Conservation (phyloP, 2,888 invertebrate genomes). For the Myathropa florea region DNA sequence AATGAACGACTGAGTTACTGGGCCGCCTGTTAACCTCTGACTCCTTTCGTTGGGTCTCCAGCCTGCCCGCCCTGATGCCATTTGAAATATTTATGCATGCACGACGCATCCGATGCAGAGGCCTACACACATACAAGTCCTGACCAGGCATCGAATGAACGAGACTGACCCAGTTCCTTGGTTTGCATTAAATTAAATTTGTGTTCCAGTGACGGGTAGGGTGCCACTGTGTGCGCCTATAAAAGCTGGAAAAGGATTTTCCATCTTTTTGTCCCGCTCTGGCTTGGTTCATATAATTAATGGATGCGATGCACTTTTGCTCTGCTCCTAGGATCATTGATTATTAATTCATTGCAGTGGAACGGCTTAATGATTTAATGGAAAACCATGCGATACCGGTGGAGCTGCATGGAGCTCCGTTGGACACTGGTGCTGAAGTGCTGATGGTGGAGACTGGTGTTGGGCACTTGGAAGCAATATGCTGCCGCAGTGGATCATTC, state of each 20-base stretch:
- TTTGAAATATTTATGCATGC: slow-evolving; percentile 48
- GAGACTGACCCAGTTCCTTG: slow-evolving; percentile 45
- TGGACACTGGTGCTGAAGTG: neutral
- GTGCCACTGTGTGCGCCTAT: neutral
- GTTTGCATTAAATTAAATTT: slow-evolving; percentile 59
- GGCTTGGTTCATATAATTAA: slow-evolving; percentile 42
- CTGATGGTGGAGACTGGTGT: neutral
- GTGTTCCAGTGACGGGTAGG: neutral
- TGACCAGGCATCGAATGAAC: neutral
- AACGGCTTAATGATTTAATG: slow-evolving; percentile 62
- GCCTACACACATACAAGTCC: slow-evolving; percentile 1
- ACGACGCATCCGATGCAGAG: slow-evolving; percentile 10
- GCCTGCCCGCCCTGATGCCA: neutral
- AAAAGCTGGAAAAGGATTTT: neutral
- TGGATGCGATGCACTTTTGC: slow-evolving; percentile 53
- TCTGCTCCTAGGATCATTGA: slow-evolving; percentile 56
- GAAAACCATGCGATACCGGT: slow-evolving; percentile 6
- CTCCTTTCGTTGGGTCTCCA: slow-evolving; percentile 11
- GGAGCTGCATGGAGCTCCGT: neutral
- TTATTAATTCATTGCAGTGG: slow-evolving; percentile 66
- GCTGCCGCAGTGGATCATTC: slow-evolving; percentile 12
- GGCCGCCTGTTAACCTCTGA: slow-evolving; percentile 45
- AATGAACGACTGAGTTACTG: neutral
- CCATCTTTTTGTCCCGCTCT: neutral
- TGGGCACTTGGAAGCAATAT: slow-evolving; percentile 21